phyloP scores from a whole-genome alignment of 1,140 invertebrate genomes.

The Chlorops oryzae region DNA sequence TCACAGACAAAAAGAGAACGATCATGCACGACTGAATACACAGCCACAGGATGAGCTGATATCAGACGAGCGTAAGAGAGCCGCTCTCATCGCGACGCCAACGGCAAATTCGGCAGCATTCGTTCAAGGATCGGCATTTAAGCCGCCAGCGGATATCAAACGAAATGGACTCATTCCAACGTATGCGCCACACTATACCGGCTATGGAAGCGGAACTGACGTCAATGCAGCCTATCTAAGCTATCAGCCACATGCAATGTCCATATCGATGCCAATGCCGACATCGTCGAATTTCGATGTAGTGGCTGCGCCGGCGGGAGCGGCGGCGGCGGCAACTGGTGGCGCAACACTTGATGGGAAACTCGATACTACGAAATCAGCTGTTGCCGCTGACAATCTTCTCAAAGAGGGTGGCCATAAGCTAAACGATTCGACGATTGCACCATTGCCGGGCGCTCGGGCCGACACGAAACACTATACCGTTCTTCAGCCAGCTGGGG shows the following conservation, averaged over 20 bases:
- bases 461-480: constrained; percentile 66
- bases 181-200: constrained; percentile 1
- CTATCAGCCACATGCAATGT: constrained; percentile 46
- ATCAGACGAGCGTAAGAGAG: constrained; percentile 9
- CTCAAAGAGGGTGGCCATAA: constrained; percentile 1
- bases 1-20: constrained; percentile 46
- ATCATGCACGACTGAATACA: constrained; percentile 40
- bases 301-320: not conserved
- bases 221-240: not conserved
- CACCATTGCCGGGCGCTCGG: not conserved
- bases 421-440: not conserved
- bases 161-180: constrained; percentile 46
- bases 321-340: not conserved
- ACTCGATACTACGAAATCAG: not conserved
- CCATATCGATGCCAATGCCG: constrained; percentile 27
- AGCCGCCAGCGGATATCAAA: constrained; percentile 59
- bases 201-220: not conserved
- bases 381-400: not conserved
- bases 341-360: not conserved
- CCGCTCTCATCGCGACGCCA: constrained; percentile 16
- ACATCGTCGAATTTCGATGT: not conserved
- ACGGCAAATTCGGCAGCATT: constrained; percentile 49
- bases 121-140: constrained; percentile 66
- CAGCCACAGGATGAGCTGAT: constrained; percentile 4
- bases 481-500: constrained; percentile 71